phyloP scores from a whole-genome alignment of 37 sponge, comb jelly and placozoan genomes.

The Bolinopsis microptera region DNA sequence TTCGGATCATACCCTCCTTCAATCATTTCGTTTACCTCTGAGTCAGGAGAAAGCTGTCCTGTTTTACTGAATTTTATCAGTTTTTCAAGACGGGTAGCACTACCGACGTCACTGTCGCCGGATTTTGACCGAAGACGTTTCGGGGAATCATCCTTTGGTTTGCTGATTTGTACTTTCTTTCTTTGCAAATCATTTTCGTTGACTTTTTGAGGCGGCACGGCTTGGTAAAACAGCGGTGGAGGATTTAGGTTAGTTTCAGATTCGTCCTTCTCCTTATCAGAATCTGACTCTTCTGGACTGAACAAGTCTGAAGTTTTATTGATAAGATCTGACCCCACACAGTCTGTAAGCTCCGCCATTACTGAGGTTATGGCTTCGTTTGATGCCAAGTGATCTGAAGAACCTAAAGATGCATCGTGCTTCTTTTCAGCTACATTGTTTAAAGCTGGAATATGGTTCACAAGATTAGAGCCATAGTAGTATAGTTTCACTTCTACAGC shows the following conservation, averaged over 20 bases:
- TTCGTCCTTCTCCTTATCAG: background rate
- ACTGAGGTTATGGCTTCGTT: background rate
- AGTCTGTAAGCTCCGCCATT: background rate
- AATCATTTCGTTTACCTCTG: background rate
- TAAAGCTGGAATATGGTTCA: conserved; percentile 13
- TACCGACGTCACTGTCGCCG: background rate
- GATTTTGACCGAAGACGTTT: too few relatives aligned
- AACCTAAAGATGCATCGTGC: background rate
- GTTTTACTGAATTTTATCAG: background rate
- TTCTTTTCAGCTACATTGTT: background rate
- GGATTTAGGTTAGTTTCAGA: conserved; percentile 1
- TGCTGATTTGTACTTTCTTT: background rate
- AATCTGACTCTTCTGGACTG: background rate
- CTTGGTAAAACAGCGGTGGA: conserved; percentile 52
- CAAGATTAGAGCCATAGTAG: conserved; percentile 45
- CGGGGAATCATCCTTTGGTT: too few relatives aligned
- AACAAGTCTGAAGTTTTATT: background rate
- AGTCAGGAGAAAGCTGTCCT: background rate
- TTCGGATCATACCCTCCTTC: conserved; percentile 19
- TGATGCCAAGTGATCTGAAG: background rate
- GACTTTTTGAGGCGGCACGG: background rate
- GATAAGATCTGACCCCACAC: background rate
- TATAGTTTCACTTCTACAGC: conserved; percentile 39
- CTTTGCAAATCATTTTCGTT: background rate
- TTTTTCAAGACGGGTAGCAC: background rate